phyloP scores from a whole-genome alignment of 2,888 invertebrate species.

The Leptogaster cylindrica region DNA sequence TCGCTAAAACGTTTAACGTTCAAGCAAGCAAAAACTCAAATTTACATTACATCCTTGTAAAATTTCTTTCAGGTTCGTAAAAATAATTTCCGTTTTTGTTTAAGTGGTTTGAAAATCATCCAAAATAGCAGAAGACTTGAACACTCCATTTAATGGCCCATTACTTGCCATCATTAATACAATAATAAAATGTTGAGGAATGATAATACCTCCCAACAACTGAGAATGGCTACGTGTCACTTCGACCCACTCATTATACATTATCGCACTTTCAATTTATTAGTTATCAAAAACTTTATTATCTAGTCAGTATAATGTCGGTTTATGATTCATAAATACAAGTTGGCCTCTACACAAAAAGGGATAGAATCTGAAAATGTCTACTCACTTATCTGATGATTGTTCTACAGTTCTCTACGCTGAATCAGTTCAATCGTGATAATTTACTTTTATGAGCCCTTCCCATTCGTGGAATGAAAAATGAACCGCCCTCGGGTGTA shows the following conservation, averaged over 20 bases:
- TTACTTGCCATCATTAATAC: conserved; percentile 30
- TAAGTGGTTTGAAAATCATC: conserved; percentile 11
- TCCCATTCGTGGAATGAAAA: conserved; percentile 17
- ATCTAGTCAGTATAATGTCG: conserved; percentile 37
- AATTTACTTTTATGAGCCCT: conserved; percentile 30
- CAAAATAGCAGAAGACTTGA: neutral
- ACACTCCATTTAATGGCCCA: conserved; percentile 10
- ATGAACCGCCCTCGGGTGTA: conserved; percentile 9
- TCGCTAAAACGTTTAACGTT: too few species aligned
- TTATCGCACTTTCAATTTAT: conserved; percentile 44
- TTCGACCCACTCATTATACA: conserved; percentile 14
- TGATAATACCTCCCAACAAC: conserved; percentile 8
- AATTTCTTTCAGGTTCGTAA: neutral
- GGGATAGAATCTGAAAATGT: conserved; percentile 13
- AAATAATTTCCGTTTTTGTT: conserved; percentile 20
- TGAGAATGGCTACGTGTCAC: neutral
- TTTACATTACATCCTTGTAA: neutral
- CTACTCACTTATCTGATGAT: conserved; percentile 28
- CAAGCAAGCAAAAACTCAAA: too few species aligned
- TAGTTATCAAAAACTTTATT: conserved; percentile 46
- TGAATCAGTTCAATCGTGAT: conserved; percentile 28
- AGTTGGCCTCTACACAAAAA: neutral
- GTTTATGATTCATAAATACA: conserved; percentile 28
- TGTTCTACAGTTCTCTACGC: neutral
- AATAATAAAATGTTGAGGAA: conserved; percentile 8